Conservation (phyloP, 2,888 invertebrate species). For the Yponomeuta evonymella region DNA sequence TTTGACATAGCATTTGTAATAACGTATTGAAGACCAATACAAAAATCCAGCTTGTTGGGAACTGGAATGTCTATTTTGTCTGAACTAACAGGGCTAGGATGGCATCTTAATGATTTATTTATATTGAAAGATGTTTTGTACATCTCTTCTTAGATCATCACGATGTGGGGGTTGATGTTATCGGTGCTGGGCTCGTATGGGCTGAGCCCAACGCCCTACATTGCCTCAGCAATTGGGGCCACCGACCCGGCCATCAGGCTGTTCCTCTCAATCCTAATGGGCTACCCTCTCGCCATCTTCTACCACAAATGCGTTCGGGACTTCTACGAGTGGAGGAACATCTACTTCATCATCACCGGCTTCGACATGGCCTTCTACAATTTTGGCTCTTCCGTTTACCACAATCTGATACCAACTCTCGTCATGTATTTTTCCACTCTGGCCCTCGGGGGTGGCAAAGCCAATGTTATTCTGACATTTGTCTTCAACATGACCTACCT, state of each 20-base stretch:
- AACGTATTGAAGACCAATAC: no score
- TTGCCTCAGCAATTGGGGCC: constrained; percentile 73
- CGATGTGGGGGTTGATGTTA: constrained; percentile 55
- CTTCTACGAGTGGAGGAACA: constrained; percentile 75
- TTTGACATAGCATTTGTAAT: no score
- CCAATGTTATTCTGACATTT: constrained; percentile 83
- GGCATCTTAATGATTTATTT: no score
- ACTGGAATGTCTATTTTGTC: no score
- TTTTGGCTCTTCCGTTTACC: constrained; percentile 86
- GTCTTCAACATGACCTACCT: constrained; percentile 89
- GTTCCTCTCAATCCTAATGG: constrained; percentile 78
- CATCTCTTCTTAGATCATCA: not conserved
- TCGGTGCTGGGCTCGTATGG: constrained; percentile 38
- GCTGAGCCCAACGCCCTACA: constrained; percentile 47
- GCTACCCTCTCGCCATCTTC: constrained; percentile 62
- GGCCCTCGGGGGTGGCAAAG: constrained; percentile 78
- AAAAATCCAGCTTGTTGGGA: no score
- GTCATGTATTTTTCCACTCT: constrained; percentile 82
- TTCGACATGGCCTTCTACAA: constrained; percentile 87
- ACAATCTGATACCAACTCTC: constrained; percentile 83
- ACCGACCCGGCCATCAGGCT: constrained; percentile 80
- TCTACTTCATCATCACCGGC: constrained; percentile 84
- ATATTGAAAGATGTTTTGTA: not conserved
- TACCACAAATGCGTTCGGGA: constrained; percentile 47
- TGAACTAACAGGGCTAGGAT: no score